Conservation (phyloP, 2,113 vertebrate genomes). For the Myotis brandtii region DNA sequence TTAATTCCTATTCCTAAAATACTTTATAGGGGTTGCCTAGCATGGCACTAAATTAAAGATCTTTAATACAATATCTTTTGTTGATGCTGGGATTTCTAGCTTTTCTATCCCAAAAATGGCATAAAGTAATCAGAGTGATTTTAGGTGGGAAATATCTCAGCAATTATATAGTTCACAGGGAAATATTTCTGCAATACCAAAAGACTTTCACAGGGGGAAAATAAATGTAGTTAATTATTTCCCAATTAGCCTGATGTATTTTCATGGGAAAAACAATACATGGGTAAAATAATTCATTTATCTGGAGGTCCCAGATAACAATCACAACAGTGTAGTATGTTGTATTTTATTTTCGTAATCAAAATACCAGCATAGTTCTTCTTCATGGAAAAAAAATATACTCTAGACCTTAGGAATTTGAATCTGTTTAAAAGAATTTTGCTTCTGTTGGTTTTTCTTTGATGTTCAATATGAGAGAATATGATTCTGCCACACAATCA, state of each 20-base stretch:
- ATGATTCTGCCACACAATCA: background rate
- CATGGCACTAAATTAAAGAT: background rate
- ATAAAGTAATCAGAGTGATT: background rate
- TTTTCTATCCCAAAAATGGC: background rate
- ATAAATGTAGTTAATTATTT: conserved; percentile 64
- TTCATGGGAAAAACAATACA: conserved; percentile 34
- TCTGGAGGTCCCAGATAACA: background rate
- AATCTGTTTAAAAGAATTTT: background rate
- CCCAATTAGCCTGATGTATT: conserved; percentile 45
- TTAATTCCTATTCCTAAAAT: background rate
- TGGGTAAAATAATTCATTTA: conserved; percentile 34
- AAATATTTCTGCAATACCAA: conserved; percentile 41
- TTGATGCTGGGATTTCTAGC: background rate
- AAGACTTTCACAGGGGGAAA: conserved; percentile 4
- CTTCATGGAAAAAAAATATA: background rate
- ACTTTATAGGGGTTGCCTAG: background rate
- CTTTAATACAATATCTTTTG: background rate
- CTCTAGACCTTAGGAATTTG: background rate
- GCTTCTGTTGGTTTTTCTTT: background rate
- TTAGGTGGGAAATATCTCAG: conserved; percentile 12
- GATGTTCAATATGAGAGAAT: background rate
- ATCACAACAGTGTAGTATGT: background rate
- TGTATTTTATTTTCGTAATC: conserved; percentile 3
- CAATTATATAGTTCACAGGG: background rate
- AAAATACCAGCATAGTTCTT: background rate